Evolutionary conservation across 2,888 invertebrate species (phyloP).

Genomic region (Drosophila mayaguana): DNA sequence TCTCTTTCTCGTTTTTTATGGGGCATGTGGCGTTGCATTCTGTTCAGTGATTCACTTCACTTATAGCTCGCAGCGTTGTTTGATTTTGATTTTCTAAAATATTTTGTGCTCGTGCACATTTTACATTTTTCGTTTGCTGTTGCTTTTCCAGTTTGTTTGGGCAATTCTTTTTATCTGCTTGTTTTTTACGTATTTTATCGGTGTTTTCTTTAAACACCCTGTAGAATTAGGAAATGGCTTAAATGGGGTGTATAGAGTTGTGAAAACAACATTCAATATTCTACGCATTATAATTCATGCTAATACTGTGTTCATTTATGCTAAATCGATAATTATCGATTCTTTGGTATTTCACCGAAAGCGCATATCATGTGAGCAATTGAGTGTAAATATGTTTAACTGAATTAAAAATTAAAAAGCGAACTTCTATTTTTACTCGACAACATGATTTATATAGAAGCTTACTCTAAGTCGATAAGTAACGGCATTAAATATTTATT

Average conservation of each 20-base stretch:
- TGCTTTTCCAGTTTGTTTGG: slow-evolving; percentile 40
- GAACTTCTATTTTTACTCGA: too few species aligned
- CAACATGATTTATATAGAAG: too few species aligned
- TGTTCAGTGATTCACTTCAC: slow-evolving; percentile 67
- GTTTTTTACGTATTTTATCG: slow-evolving; percentile 17
- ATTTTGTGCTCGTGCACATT: slow-evolving; percentile 73
- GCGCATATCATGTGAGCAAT: too few species aligned
- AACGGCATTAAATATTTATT: too few species aligned
- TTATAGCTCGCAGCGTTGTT: slow-evolving; percentile 76
- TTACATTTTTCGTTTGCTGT: slow-evolving; percentile 56
- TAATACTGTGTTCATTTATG: too few species aligned
- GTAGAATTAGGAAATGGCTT: not conserved
- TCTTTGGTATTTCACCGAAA: too few species aligned
- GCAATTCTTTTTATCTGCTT: slow-evolving; percentile 19
- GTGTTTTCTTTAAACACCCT: slow-evolving; percentile 16
- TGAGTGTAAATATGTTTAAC: too few species aligned
- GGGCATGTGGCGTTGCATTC: slow-evolving; percentile 44
- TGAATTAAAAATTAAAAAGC: too few species aligned
- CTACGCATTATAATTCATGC: too few species aligned
- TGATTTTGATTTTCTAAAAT: slow-evolving; percentile 79
- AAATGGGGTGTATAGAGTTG: too few species aligned
- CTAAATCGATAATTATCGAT: not conserved
- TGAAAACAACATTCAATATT: too few species aligned
- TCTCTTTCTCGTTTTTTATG: slow-evolving; percentile 12
- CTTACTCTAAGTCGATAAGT: too few species aligned